These are phyloP conservation scores for Cebus imitator DNA, from an alignment of 2,113 vertebrate genomes.

Conservation along the genomic window DNA sequence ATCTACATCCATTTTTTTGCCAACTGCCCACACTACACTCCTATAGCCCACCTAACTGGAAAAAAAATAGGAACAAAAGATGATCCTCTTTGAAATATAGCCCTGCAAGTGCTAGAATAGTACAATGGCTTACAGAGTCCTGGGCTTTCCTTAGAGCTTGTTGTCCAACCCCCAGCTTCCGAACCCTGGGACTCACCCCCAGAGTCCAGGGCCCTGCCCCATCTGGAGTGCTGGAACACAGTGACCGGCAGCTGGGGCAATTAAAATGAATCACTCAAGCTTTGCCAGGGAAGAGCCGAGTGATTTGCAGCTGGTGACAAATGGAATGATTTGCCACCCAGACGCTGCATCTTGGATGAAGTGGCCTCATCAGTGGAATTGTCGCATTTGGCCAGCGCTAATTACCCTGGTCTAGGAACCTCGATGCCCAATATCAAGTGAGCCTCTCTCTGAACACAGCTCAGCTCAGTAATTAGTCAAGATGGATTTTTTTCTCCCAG, in stretches of 20 bases:
- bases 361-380: conserved; percentile 79
- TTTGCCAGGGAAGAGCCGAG: conserved; percentile 68
- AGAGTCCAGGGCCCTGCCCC: not conserved
- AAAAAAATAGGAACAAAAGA: not conserved
- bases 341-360: conserved; percentile 68
- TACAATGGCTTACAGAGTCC: not conserved
- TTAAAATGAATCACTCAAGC: conserved; percentile 65
- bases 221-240: not conserved
- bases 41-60: not conserved
- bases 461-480: conserved; percentile 72
- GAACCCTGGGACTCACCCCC: not conserved
- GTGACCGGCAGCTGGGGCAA: conserved; percentile 65
- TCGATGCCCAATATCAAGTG: conserved; percentile 18
- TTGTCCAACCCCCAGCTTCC: not conserved
- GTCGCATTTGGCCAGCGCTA: conserved; percentile 74
- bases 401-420: conserved; percentile 72
- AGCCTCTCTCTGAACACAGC: conserved; percentile 75
- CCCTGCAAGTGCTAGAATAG: not conserved
- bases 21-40: not conserved
- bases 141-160: not conserved
- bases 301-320: conserved; percentile 80
- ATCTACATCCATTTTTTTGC: not conserved
- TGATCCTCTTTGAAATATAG: not conserved
- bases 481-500: conserved; percentile 63
- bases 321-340: conserved; percentile 75